Evolutionary conservation across 2,113 vertebrate species (phyloP).

Genomic region (Morone chrysops): DNA sequence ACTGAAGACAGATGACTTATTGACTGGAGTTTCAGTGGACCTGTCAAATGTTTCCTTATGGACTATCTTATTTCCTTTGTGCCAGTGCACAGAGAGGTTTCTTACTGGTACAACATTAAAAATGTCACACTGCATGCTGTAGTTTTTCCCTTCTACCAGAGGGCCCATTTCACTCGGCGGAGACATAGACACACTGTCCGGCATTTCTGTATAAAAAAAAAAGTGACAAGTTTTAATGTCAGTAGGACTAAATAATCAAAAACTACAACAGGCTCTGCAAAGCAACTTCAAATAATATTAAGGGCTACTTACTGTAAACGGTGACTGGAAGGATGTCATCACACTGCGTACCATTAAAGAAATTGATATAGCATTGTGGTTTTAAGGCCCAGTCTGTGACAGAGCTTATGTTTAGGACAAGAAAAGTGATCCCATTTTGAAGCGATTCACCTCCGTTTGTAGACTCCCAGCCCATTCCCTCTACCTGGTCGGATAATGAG

Average conservation of each 20-base stretch:
- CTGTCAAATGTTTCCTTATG: accelerated
- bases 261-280: accelerated
- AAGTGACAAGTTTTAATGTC: not conserved
- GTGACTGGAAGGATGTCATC: not conserved
- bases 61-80: not conserved
- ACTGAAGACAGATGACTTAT: accelerated
- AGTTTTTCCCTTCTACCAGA: not conserved
- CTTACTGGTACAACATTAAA: conserved; percentile 39
- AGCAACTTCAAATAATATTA: not conserved
- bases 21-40: accelerated
- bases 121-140: conserved; percentile 69
- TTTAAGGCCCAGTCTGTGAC: accelerated
- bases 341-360: accelerated
- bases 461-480: conserved; percentile 69
- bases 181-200: conserved; percentile 60
- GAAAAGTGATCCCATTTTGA: accelerated
- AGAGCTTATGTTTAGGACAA: not conserved
- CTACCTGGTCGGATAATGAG: accelerated
- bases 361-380: conserved; percentile 34
- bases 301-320: conserved; percentile 74
- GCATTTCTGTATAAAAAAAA: conserved; percentile 59
- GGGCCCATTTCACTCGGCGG: not conserved
- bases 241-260: not conserved
- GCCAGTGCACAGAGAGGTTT: conserved; percentile 56
- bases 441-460: accelerated